Conservation (phyloP, 2,797 vertebrate species). For the Tinamus major region DNA sequence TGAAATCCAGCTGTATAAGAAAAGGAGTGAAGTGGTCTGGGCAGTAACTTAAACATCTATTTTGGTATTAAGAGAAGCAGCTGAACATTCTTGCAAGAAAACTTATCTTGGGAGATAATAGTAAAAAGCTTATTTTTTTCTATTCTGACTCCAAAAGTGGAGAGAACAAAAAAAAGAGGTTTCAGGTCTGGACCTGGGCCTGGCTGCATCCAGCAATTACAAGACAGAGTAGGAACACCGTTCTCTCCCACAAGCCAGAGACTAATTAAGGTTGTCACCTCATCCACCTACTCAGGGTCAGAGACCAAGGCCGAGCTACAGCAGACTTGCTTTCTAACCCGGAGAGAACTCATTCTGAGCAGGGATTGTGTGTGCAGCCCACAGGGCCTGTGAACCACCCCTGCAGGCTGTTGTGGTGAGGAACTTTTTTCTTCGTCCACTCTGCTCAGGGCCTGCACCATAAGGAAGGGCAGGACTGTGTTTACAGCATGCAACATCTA, state of each 20-base stretch:
- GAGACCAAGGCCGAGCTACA: background rate
- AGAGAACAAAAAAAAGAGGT: background rate
- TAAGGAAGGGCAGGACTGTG: rapidly evolving
- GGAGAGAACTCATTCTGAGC: background rate
- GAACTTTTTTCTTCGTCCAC: background rate
- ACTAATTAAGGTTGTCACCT: background rate
- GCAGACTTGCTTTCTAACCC: rapidly evolving
- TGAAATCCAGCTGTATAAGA: background rate
- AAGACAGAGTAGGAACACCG: background rate
- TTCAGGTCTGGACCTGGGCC: background rate
- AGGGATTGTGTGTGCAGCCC: background rate
- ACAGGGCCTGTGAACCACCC: background rate
- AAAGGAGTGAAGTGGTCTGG: background rate
- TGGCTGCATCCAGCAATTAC: background rate
- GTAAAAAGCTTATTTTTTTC: background rate
- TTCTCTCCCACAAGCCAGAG: background rate
- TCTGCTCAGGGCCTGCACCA: rapidly evolving
- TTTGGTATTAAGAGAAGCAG: background rate
- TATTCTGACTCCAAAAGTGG: background rate
- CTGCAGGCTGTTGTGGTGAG: background rate
- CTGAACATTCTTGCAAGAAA: background rate
- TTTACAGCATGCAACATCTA: rapidly evolving
- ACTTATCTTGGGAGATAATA: background rate
- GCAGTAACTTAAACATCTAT: background rate
- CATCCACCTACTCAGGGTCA: background rate